Evolutionary conservation across 1,140 invertebrate genomes (phyloP).

Genomic region (Daktulosphaira vitifoliae): DNA sequence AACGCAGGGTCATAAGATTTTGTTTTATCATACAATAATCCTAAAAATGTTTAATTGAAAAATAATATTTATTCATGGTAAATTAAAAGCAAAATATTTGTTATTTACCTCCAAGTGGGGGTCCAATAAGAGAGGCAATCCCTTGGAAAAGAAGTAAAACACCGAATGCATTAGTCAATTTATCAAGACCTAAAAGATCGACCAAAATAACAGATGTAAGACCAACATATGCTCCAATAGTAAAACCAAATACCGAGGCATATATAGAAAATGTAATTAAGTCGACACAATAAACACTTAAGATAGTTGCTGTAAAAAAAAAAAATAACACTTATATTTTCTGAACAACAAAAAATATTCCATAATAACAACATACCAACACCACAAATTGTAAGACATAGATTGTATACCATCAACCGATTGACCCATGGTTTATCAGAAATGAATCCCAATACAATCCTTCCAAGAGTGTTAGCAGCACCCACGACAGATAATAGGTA

Average conservation of each 20-base stretch:
- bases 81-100: background rate
- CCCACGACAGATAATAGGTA: constrained; percentile 70
- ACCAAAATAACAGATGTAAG: constrained; percentile 84
- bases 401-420: constrained; percentile 78
- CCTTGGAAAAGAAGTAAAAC: constrained; percentile 84
- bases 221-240: constrained; percentile 85
- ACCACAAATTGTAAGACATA: constrained; percentile 73
- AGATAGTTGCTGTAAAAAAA: constrained; percentile 61
- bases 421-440: constrained; percentile 83
- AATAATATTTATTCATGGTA: background rate
- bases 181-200: constrained; percentile 75
- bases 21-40: constrained; percentile 66
- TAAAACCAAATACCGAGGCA: constrained; percentile 73
- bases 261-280: constrained; percentile 67
- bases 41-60: constrained; percentile 51
- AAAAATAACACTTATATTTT: constrained; percentile 42
- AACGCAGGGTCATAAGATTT: constrained; percentile 77
- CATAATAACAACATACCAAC: constrained; percentile 52
- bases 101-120: constrained; percentile 79
- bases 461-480: constrained; percentile 77
- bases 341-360: constrained; percentile 40
- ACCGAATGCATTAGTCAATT: constrained; percentile 88
- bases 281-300: constrained; percentile 61
- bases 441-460: constrained; percentile 74
- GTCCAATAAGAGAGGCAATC: constrained; percentile 76